These are phyloP conservation scores for Gymnocheta viridis DNA, from an alignment of 2,888 invertebrate genomes.

Conservation along the genomic window DNA sequence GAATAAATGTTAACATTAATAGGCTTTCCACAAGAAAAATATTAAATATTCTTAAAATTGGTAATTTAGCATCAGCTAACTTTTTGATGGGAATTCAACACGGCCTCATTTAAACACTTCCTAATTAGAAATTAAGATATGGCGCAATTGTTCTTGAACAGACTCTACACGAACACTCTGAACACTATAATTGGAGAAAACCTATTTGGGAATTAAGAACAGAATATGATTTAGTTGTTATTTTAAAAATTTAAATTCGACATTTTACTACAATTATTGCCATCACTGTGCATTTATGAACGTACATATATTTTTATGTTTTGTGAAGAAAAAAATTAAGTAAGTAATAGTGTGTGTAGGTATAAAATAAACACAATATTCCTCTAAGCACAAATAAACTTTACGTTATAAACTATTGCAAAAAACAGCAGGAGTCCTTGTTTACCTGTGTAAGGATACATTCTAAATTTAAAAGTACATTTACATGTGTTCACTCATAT, in stretches of 20 bases:
- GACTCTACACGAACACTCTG: too few species aligned
- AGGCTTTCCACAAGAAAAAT: too few species aligned
- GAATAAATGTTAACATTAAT: too few species aligned
- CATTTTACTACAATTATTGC: neutral
- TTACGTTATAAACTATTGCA: slow-evolving; percentile 19
- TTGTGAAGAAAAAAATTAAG: neutral
- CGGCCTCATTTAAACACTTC: too few species aligned
- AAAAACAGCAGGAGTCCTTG: neutral
- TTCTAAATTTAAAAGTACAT: neutral
- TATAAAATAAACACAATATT: neutral
- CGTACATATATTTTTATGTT: neutral
- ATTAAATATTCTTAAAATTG: too few species aligned
- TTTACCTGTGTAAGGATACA: neutral
- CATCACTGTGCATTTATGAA: neutral
- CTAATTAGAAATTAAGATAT: too few species aligned
- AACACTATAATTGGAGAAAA: too few species aligned
- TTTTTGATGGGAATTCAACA: too few species aligned
- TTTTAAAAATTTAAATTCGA: neutral
- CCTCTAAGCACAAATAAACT: neutral
- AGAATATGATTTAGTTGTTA: too few species aligned
- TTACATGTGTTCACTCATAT: slow-evolving; percentile 16
- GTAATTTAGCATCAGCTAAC: too few species aligned
- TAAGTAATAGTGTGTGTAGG: neutral
- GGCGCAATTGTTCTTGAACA: too few species aligned
- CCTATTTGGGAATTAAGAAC: too few species aligned